Percentiles rank a stretch among this genome's conserved stretches.
Evolutionary conservation across 2,113 vertebrate species (phyloP).

Genomic region (Verasper variegatus): DNA sequence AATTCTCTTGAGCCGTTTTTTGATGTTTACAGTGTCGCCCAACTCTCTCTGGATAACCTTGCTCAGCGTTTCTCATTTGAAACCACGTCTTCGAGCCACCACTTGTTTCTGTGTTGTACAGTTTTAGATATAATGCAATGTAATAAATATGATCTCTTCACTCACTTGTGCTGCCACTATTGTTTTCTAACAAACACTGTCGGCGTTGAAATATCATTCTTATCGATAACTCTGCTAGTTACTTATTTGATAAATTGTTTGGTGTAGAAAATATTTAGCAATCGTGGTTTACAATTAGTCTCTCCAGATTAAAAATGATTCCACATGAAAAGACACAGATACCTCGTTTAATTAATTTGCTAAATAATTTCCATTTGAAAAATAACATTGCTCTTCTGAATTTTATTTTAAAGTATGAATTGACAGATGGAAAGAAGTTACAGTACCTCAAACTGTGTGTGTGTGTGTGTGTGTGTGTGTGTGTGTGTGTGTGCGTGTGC

Average conservation of each 20-base stretch:
- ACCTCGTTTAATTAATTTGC: too few species aligned
- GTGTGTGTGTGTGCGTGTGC: too few species aligned
- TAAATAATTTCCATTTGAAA: too few species aligned
- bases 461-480: too few species aligned
- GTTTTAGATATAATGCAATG: slow-evolving; percentile 11
- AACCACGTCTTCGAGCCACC: neutral
- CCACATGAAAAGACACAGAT: too few species aligned
- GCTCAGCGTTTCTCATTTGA: neutral
- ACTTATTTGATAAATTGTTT: neutral
- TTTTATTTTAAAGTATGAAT: too few species aligned
- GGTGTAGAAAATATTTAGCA: too few species aligned
- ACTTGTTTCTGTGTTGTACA: slow-evolving; percentile 15
- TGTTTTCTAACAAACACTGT: neutral
- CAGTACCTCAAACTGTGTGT: too few species aligned
- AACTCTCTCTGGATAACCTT: neutral
- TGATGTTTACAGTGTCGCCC: slow-evolving; percentile 48
- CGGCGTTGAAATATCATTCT: neutral
- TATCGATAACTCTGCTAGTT: neutral
- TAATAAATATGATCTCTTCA: slow-evolving; percentile 23
- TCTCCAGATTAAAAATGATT: too few species aligned
- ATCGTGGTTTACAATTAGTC: too few species aligned
- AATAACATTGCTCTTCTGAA: too few species aligned
- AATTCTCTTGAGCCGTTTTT: neutral
- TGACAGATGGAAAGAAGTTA: too few species aligned
- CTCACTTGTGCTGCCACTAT: neutral